Evolutionary conservation across 2,113 vertebrate species (phyloP), one percentile per base, ranked within the genome.

Genomic region (Vidua chalybeata): DNA sequence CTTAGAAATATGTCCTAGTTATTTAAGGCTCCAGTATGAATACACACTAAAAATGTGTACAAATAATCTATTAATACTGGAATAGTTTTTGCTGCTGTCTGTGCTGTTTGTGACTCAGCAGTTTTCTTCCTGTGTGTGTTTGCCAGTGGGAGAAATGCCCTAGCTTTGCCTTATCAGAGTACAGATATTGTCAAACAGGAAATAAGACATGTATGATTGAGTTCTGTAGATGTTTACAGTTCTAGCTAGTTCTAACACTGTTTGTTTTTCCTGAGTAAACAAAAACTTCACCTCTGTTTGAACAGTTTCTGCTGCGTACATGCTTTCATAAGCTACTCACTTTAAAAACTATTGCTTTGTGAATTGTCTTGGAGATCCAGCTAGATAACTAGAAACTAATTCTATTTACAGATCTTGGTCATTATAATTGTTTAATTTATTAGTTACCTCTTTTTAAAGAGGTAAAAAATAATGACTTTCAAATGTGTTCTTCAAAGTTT

Each of bases 261-360:
- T 89, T 76, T 94, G 49, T 95, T 96, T 90, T 73, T 72, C 71
- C 64, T 54, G 30, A 91, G 35, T 94, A 94, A 96, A 87, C 72
- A 90, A 90, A 79, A 94, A 49, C 71, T 86, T 87, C 13, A 61
- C 18, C 19, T 80, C 33, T 33, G 24, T 49, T 93, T 84, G 84
- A 94, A 55, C 9, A 77, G 62, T 87, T 95, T 79, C 54, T 94
- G 12, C 30, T 94, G 35, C 0, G 0, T 78, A 46, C 24, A 4
- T 75, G n/a, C 21, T 89, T 74, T 80, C 37, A 31, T 72, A 73
- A n/a, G 75, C 31, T 35, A 30, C 48, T 39, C 75, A 13, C 8
- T 61, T 94, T 84, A 77, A 87, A 49, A 94, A 59, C 39, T 5
- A 66, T 52, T 67, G 37, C 22, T 80, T 87, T 85, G 48, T 85